Evolutionary conservation across 2,888 invertebrate genomes (phyloP).

Genomic region (Cecidostiba fungosa): DNA sequence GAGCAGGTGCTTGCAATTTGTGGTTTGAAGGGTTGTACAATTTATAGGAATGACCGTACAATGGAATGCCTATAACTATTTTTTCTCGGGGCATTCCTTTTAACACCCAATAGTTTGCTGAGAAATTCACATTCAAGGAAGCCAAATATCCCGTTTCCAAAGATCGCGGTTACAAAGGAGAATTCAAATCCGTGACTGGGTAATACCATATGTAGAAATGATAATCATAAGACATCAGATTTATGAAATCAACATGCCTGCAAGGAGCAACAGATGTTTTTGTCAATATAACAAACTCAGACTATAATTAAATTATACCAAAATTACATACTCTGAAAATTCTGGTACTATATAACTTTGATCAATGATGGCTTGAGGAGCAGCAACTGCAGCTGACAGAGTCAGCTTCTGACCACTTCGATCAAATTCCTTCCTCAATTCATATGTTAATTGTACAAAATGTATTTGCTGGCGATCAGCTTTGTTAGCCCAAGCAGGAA

Average conservation of each 20-base stretch:
- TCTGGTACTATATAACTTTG: slow-evolving; percentile 89
- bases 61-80: slow-evolving; percentile 92
- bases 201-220: slow-evolving; percentile 89
- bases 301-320: not conserved
- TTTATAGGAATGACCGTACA: slow-evolving; percentile 88
- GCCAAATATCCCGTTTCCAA: slow-evolving; percentile 85
- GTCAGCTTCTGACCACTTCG: slow-evolving; percentile 82
- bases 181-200: slow-evolving; percentile 92
- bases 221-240: slow-evolving; percentile 96
- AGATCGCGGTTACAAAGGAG: slow-evolving; percentile 86
- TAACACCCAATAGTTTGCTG: slow-evolving; percentile 88
- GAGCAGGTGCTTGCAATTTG: slow-evolving; percentile 86
- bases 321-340: slow-evolving; percentile 85
- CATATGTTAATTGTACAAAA: slow-evolving; percentile 88
- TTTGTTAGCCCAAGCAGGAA: slow-evolving; percentile 84
- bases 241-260: slow-evolving; percentile 90
- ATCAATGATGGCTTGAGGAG: slow-evolving; percentile 88
- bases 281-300: not conserved
- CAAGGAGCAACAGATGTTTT: slow-evolving; percentile 30
- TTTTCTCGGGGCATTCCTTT: slow-evolving; percentile 90
- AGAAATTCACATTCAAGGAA: slow-evolving; percentile 91
- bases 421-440: slow-evolving; percentile 86
- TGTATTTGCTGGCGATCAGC: slow-evolving; percentile 84
- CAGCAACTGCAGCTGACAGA: slow-evolving; percentile 90
- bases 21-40: slow-evolving; percentile 86